phyloP scores from a whole-genome alignment of 2,888 invertebrate genomes.

The Brenthis ino region DNA sequence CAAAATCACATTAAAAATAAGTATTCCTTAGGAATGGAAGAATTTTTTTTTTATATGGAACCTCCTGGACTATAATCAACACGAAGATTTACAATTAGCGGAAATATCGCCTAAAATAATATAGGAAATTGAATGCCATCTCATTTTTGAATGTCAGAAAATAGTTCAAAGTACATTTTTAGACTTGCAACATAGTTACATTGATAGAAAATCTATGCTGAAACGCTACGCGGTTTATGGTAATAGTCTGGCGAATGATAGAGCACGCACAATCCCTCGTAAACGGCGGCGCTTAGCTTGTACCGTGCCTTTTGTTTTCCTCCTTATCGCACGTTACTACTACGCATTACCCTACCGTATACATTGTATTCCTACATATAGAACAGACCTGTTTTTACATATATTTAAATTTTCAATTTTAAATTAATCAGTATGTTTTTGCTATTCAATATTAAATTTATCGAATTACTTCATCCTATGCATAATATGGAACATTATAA shows the following conservation, averaged over 20 bases:
- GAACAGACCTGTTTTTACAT: not conserved
- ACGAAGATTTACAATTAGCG: too few species aligned
- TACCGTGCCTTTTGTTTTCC: slow-evolving; percentile 24
- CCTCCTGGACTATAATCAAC: too few species aligned
- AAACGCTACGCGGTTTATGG: slow-evolving; percentile 61
- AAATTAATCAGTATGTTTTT: not conserved
- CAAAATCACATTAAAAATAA: too few species aligned
- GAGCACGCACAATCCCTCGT: slow-evolving; percentile 68
- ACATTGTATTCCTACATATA: not conserved
- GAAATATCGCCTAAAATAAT: too few species aligned
- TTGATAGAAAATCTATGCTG: slow-evolving; percentile 50
- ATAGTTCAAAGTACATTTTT: not conserved
- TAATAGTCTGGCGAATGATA: slow-evolving; percentile 63
- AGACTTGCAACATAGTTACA: slow-evolving; percentile 13
- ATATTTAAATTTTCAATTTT: not conserved
- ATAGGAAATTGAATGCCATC: too few species aligned
- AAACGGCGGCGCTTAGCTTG: slow-evolving; percentile 40
- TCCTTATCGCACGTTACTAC: slow-evolving; percentile 24
- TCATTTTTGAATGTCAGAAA: not conserved
- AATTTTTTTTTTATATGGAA: too few species aligned
- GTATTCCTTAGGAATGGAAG: too few species aligned
- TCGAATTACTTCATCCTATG: too few species aligned
- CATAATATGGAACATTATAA: too few species aligned
- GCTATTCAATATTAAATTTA: not conserved
- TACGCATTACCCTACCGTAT: slow-evolving; percentile 8